phyloP scores from a whole-genome alignment of 2,888 invertebrate species.

The Anagyrus pseudococci region DNA sequence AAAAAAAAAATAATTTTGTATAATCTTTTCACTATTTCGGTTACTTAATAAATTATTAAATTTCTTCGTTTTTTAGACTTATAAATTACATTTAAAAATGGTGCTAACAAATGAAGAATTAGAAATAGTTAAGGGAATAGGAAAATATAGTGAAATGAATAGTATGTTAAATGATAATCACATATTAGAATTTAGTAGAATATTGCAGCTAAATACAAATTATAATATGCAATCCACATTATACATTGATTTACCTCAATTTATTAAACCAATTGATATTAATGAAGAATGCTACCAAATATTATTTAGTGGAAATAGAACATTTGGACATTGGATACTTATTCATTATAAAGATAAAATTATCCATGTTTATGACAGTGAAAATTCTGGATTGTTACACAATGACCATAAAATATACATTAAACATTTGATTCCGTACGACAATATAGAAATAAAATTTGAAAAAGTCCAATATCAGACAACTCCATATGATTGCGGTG shows the following conservation, averaged over 20 bases:
- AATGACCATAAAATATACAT: neutral
- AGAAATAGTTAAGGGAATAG: too few relatives aligned
- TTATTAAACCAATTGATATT: neutral
- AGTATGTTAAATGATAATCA: constrained; percentile 7
- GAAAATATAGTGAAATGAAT: too few relatives aligned
- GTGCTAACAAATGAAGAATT: too few relatives aligned
- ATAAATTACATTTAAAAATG: too few relatives aligned
- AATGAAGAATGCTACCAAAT: neutral
- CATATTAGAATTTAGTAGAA: neutral
- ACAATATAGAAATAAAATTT: neutral
- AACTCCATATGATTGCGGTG: neutral
- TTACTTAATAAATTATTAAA: too few relatives aligned
- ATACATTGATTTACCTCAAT: neutral
- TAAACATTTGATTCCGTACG: neutral
- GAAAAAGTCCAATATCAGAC: constrained; percentile 2
- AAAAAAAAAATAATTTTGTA: too few relatives aligned
- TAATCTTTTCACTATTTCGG: too few relatives aligned
- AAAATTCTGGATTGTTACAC: neutral
- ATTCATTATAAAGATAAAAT: neutral
- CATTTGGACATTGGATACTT: neutral
- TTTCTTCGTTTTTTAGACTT: too few relatives aligned
- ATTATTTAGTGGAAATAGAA: neutral
- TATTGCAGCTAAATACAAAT: neutral
- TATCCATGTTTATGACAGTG: neutral
- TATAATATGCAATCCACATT: constrained; percentile 4